Conservation (phyloP, 1,140 invertebrate species). For the Trachymyrmex septentrionalis region DNA sequence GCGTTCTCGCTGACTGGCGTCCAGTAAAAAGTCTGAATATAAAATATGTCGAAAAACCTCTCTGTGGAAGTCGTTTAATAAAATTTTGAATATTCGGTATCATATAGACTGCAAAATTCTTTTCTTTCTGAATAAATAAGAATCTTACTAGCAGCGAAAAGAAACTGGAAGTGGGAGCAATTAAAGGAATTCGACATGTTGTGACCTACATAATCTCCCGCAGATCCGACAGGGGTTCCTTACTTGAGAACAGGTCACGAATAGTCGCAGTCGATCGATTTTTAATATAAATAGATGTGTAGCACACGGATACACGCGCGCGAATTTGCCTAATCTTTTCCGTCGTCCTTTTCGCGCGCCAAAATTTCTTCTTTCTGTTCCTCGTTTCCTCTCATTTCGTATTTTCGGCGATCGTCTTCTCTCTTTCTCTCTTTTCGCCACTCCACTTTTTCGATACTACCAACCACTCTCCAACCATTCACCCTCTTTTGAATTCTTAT, state of each 20-base stretch:
- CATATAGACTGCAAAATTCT: not conserved
- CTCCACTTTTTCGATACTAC: conserved; percentile 17
- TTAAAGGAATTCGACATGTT: conserved; percentile 25
- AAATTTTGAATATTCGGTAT: not conserved
- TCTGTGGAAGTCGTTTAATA: conserved; percentile 6
- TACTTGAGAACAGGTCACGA: conserved; percentile 58
- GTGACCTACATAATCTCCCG: conserved; percentile 44
- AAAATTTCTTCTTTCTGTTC: not conserved
- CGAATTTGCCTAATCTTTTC: conserved; percentile 43
- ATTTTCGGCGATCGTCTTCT: not conserved
- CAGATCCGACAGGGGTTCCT: conserved; percentile 16
- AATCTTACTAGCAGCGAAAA: not conserved
- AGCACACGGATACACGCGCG: not conserved
- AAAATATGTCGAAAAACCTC: not conserved
- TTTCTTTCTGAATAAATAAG: not conserved
- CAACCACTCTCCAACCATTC: not conserved
- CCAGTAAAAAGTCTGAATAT: not conserved
- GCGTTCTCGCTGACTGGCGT: not conserved
- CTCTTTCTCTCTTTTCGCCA: not conserved
- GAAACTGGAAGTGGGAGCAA: not conserved
- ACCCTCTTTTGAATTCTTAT: not conserved
- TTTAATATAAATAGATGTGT: conserved; percentile 42
- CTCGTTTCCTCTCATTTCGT: not conserved
- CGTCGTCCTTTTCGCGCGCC: not conserved
- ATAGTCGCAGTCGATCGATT: conserved; percentile 56